A percentile compares a stretch with the other conserved stretches of the same genome.
phyloP scores from a whole-genome alignment of 1,140 invertebrate genomes.

The Polypedilum vanderplanki region DNA sequence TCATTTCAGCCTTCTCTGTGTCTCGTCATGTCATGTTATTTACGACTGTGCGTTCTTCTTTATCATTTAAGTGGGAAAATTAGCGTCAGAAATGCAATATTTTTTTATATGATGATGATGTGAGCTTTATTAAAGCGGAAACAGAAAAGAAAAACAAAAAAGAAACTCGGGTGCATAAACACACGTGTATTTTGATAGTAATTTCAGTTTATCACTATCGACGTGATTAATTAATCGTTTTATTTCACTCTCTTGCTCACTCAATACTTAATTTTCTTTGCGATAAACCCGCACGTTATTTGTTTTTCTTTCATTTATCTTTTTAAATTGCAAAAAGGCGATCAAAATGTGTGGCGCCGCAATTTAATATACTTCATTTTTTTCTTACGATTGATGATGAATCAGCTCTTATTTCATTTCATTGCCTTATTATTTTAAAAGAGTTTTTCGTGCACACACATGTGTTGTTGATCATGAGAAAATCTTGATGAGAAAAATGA shows the following conservation, averaged over 20 bases:
- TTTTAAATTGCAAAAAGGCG: neutral
- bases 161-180: neutral
- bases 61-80: neutral
- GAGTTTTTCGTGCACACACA: neutral
- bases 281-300: slow-evolving; percentile 8
- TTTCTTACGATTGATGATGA: neutral
- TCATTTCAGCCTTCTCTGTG: neutral
- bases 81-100: neutral
- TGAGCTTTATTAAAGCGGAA: no score
- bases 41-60: neutral
- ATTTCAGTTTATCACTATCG: neutral
- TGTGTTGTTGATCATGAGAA: neutral
- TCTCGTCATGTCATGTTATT: neutral
- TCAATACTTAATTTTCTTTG: neutral
- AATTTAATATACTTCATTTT: neutral
- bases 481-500: neutral
- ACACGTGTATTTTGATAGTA: neutral
- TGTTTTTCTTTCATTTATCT: slow-evolving; percentile 13
- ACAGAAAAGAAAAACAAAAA: neutral
- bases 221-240: slow-evolving; percentile 26
- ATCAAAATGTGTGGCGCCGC: slow-evolving; percentile 15
- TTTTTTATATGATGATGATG: neutral
- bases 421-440: neutral
- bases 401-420: slow-evolving; percentile 10
- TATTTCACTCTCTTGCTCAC: neutral